Base-by-base conservation (phyloP, 2,888 invertebrate species). In the Agrochola circellaris region DNA sequence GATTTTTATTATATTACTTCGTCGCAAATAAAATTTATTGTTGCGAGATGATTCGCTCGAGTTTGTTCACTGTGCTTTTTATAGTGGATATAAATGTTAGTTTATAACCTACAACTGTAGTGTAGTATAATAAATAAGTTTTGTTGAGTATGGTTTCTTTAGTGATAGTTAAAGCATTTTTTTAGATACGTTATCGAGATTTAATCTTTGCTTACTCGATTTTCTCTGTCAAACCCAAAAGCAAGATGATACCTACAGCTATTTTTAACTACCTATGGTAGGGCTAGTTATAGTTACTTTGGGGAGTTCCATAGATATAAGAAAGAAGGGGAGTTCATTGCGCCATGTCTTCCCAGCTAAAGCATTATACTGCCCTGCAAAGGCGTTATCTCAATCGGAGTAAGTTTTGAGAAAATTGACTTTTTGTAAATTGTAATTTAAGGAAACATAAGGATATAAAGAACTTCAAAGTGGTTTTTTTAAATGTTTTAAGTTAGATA, bases 11-110 rank as follows among this genome's bases (percentile, higher is more conserved):
- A 86, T 79, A 84, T 79, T 79, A 79, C 79, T 86, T 72, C 67
- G 73, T 73, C 73, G 54, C 85, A 73, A 85, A 87, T 85, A 87
- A 85, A 86, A 72, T 78, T 79, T 85, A 86, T 75, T 82, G 73
- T 62, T 17, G 54, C 38, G 69, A 66, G 65, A 72, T 81, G 72
- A 85, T 85, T 67, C 61, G 72, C 72, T 73, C 2, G 66, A 82
- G 69, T 67, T 82, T 70, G 73, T 77, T 69, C 62, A 48, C 65
- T 56, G 65, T 73, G 23, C 45, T 68, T 87, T 87, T 87, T 87
- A 86, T 73, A 66, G 66, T 65, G 48, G 79, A 64, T 60, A 73
- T 77, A 81, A 87, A 85, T 73, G 79, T 58, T 2, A 73, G 70
- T 85, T 82, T 83, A 72, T 70, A 66, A 66, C 64, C 60, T 11